Evolutionary conservation across 2,797 vertebrate genomes (phyloP), one percentile per base, ranked within the genome.

Genomic region (Eurystomus glaucurus): DNA sequence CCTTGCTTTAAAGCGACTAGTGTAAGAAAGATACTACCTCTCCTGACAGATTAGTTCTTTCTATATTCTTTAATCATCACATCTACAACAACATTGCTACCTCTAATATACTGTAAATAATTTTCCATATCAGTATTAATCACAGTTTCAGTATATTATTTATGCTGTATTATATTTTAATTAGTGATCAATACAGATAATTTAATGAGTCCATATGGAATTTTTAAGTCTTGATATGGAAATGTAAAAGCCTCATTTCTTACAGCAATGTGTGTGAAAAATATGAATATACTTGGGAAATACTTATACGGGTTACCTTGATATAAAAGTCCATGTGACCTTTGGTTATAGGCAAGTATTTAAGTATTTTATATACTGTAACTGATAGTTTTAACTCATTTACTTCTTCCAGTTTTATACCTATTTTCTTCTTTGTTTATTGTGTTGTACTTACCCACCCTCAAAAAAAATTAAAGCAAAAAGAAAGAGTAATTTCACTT

Each of bases 401-500:
- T 88, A 71, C 3, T 84, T 81, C 9, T 80, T 93, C 28, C 16
- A 31, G 7, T 75, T 85, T 95, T 46, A 26, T 10, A 77, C 9
- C 4, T 71, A 22, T 75, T 92, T 94, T 70, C 20, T 80, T 85
- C 33, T 18, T 70, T 88, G 71, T 68, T 74, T 65, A 33, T 46
- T 62, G 26, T 39, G 14, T 23, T 65, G 61, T 12, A 52, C 14
- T 76, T 80, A 60, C 2, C n/a, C 65, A 52, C 2, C 2, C 6
- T 68, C 22, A 28, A 55, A 71, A 55, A 71, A 29, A 46, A 22
- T 2, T 54, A 20, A 81, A 72, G 12, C 1, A 0, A 62, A 85
- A 83, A 55, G 9, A 52, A 37, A 74, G 66, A 54, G 52, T 39
- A 52, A 50, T 94, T 95, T 94, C 51, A 43, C 85, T 94, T 96